Evolutionary conservation across 2,797 vertebrate species (phyloP).

Genomic region (Enteromius radiatus): DNA sequence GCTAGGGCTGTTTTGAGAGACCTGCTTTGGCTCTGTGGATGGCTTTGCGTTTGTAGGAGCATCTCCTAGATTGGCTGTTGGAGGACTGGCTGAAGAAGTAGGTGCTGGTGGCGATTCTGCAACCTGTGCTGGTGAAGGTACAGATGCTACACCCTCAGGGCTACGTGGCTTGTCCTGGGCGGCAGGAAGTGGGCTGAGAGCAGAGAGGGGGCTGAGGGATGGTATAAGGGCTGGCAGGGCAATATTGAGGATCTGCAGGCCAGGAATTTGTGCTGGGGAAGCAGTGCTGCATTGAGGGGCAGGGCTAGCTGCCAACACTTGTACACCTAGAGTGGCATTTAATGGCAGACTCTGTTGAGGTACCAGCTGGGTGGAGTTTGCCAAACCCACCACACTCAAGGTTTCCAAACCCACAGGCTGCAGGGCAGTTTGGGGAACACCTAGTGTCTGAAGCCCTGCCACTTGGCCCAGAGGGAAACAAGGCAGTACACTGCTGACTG

Average conservation of each 20-base stretch:
- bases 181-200: conserved; percentile 69
- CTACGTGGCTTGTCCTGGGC: conserved; percentile 66
- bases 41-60: conserved; percentile 52
- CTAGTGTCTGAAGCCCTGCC: conserved; percentile 80
- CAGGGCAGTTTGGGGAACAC: conserved; percentile 72
- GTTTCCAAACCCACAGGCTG: conserved; percentile 87
- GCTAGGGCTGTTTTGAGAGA: conserved; percentile 21
- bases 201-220: conserved; percentile 78
- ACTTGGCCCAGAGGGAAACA: conserved; percentile 92
- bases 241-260: conserved; percentile 94
- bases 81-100: conserved; percentile 40
- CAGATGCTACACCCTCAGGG: conserved; percentile 60
- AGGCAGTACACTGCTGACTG: conserved; percentile 81
- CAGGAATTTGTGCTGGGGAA: conserved; percentile 82
- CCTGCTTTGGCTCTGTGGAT: conserved; percentile 32
- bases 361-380: conserved; percentile 80
- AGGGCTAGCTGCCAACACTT: conserved; percentile 85
- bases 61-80: conserved; percentile 55
- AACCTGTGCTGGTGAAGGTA: conserved; percentile 47
- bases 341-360: conserved; percentile 87
- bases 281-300: conserved; percentile 78
- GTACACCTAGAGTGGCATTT: conserved; percentile 88
- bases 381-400: conserved; percentile 87
- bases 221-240: conserved; percentile 90
- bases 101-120: conserved; percentile 49